These are phyloP conservation scores for Plecturocebus donacophilus DNA, from an alignment of 2,113 vertebrate species.

Conservation along the genomic window DNA sequence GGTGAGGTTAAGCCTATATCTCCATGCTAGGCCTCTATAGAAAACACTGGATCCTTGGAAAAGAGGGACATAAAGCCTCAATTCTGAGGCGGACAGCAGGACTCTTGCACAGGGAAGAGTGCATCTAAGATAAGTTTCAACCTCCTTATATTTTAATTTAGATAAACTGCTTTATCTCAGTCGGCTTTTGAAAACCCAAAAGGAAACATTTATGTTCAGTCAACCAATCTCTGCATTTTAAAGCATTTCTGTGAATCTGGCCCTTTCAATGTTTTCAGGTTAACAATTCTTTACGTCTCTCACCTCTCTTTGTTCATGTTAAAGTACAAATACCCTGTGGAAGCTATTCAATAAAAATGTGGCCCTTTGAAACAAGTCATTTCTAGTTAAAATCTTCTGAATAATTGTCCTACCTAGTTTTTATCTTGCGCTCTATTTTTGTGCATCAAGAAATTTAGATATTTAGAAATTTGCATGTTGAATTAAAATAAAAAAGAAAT, in stretches of 20 bases:
- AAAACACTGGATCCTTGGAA: not conserved
- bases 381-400: not conserved
- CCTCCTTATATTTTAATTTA: not conserved
- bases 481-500: not conserved
- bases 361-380: not conserved
- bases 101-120: not conserved
- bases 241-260: not conserved
- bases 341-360: not conserved
- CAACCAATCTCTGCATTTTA: not conserved
- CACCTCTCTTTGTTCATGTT: not conserved
- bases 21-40: not conserved
- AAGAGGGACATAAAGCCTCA: not conserved
- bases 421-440: not conserved
- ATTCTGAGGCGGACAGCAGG: not conserved
- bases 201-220: not conserved
- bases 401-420: not conserved
- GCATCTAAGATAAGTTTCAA: not conserved
- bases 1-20: not conserved
- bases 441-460: not conserved
- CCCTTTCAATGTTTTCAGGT: not conserved
- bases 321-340: not conserved
- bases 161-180: not conserved
- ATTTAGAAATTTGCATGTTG: not conserved
- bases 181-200: not conserved
- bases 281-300: not conserved